Base-by-base conservation (phyloP, 1,140 invertebrate species). In the Drosophila mayri region DNA sequence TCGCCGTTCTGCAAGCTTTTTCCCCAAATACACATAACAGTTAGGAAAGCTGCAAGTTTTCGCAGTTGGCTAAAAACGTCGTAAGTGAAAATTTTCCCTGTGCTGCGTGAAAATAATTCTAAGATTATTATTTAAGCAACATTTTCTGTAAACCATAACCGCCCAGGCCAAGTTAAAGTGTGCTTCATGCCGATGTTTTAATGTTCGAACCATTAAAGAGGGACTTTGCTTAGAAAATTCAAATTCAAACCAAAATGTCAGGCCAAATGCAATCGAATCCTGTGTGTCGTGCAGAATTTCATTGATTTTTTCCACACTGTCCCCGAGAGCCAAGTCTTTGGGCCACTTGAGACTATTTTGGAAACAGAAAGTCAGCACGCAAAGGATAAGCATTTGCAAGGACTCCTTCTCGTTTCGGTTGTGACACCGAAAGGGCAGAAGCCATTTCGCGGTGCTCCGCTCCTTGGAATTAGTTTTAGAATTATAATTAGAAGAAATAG, bases 11-110 rank as follows among this genome's bases (percentile, higher is more conserved):
- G 22, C 35, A 28, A 86, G 82, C 83, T 87, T 87, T 87, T 87
- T 87, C 59, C 66, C 80, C 84, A 83, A 88, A 90, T 90, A 90
- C 84, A 90, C 85, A 90, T 90, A 90, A 90, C 81, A 90, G 81
- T 90, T 90, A 67, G 78, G 41, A 90, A 90, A 90, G 81, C 85
- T 88, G 77, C 38, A 80, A 88, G 85, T 90, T 79, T 90, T 90
- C 81, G 78, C 85, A 90, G 85, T 90, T 90, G 86, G 81, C 81
- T 90, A 81, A 85, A 90, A 90, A 64, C 85, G 85, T 90, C 86
- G 85, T 90, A 90, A 90, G 85, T 90, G 85, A 90, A 90, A 90
- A 90, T 79, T 90, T 85, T 81, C 37, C 50, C 57, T 67, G 64
- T 79, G 81, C 86, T 85, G 65, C 78, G 66, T 73, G 52, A 73